phyloP scores from a whole-genome alignment of 2,888 invertebrate species.

The Dexiosoma caninum region DNA sequence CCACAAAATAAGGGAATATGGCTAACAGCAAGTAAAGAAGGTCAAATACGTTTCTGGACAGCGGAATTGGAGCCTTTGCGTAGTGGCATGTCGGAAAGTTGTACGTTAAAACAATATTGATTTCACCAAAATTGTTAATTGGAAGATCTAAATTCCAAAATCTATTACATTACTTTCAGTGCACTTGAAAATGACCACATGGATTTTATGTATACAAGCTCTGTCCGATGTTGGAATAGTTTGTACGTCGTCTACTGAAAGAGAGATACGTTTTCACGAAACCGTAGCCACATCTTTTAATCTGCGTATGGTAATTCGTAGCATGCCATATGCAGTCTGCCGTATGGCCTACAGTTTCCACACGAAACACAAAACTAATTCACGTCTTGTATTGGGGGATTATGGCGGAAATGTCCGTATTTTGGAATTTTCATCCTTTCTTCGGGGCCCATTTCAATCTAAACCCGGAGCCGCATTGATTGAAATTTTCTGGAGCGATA shows the following conservation, averaged over 20 bases:
- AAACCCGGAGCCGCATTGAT: constrained; percentile 81
- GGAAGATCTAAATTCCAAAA: no score
- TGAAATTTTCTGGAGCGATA: constrained; percentile 81
- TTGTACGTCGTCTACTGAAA: constrained; percentile 86
- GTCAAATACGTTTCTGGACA: constrained; percentile 88
- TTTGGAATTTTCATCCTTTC: constrained; percentile 81
- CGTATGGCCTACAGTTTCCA: constrained; percentile 73
- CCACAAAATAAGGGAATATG: constrained; percentile 83
- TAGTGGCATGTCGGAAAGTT: constrained; percentile 82
- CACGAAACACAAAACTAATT: constrained; percentile 67
- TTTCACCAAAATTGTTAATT: not conserved
- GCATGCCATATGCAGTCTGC: constrained; percentile 77
- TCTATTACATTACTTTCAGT: constrained; percentile 74
- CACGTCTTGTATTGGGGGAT: constrained; percentile 85
- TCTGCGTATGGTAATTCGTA: constrained; percentile 84
- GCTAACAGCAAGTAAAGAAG: constrained; percentile 87
- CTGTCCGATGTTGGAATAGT: constrained; percentile 88
- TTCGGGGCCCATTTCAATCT: constrained; percentile 85
- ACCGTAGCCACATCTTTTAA: constrained; percentile 86
- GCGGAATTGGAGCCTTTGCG: constrained; percentile 83
- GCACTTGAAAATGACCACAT: constrained; percentile 82
- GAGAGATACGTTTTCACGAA: constrained; percentile 89
- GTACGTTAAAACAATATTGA: constrained; percentile 76
- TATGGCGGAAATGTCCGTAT: constrained; percentile 84
- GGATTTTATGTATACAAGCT: constrained; percentile 86